Conservation (phyloP, 2,113 vertebrate species). For the Nothoprocta pentlandii region DNA sequence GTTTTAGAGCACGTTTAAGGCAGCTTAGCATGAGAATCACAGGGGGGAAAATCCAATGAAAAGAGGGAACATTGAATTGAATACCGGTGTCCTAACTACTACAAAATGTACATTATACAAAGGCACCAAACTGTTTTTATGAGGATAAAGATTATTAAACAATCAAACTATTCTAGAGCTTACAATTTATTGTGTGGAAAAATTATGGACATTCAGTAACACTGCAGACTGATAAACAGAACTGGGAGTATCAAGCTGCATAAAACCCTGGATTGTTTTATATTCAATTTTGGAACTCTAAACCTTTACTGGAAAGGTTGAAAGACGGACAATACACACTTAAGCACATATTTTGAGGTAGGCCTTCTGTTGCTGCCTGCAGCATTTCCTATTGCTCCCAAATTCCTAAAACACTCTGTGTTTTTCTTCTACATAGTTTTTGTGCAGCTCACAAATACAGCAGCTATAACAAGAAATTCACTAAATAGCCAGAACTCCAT, state of each 20-base stretch:
- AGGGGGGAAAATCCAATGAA: not conserved
- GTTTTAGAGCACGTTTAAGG: not conserved
- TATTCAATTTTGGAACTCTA: not conserved
- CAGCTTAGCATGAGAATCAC: not conserved
- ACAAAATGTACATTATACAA: not conserved
- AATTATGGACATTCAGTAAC: not conserved
- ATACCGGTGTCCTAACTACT: not conserved
- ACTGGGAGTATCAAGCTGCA: not conserved
- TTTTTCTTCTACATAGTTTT: not conserved
- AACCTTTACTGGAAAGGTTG: not conserved
- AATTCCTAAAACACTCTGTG: not conserved
- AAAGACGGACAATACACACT: not conserved
- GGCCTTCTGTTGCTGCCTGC: not conserved
- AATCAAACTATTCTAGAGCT: not conserved
- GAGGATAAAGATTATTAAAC: not conserved
- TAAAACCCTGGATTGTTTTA: not conserved
- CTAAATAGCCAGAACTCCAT: not conserved
- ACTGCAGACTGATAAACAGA: not conserved
- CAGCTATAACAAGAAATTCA: not conserved
- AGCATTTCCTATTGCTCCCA: not conserved
- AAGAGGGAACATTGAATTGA: not conserved
- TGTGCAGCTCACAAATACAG: not conserved
- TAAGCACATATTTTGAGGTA: not conserved
- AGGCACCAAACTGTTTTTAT: not conserved
- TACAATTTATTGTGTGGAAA: conserved; percentile 2